Percentiles rank a stretch among this genome's conserved stretches.
Conservation (phyloP, 2,113 vertebrate genomes). For the Pteronura brasiliensis region DNA sequence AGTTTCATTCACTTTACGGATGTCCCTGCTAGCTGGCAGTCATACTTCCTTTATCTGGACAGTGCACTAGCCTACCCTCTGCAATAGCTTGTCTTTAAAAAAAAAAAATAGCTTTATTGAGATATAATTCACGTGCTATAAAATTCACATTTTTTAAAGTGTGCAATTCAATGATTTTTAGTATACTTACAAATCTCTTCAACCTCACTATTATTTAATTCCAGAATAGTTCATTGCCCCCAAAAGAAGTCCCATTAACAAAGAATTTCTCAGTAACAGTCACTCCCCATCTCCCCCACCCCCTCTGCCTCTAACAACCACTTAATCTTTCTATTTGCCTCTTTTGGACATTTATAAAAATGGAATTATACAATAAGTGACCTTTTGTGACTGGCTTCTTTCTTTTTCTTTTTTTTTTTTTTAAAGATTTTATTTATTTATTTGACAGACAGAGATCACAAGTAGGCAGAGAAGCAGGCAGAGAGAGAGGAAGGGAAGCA, state of each 20-base stretch:
- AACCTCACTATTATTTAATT: neutral
- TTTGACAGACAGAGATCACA: no score
- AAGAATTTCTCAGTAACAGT: neutral
- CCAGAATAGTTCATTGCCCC: neutral
- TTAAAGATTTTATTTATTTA: no score
- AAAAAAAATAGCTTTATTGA: neutral
- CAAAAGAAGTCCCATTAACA: neutral
- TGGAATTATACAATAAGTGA: neutral
- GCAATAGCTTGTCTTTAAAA: neutral
- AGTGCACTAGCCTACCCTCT: neutral
- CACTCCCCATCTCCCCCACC: neutral
- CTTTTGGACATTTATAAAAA: neutral
- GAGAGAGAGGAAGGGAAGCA: no score
- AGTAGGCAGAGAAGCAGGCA: no score
- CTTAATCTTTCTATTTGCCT: neutral
- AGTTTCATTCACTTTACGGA: neutral
- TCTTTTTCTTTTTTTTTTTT: neutral
- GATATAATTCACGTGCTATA: neutral
- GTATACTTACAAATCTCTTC: neutral
- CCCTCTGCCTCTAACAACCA: neutral
- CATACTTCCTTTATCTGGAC: neutral
- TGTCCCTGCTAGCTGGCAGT: neutral
- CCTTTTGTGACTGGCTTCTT: neutral
- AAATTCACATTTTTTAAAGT: neutral
- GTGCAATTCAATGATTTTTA: neutral